These are phyloP conservation scores for Cerceris rybyensis DNA, from an alignment of 2,888 invertebrate species.

Conservation along the genomic window DNA sequence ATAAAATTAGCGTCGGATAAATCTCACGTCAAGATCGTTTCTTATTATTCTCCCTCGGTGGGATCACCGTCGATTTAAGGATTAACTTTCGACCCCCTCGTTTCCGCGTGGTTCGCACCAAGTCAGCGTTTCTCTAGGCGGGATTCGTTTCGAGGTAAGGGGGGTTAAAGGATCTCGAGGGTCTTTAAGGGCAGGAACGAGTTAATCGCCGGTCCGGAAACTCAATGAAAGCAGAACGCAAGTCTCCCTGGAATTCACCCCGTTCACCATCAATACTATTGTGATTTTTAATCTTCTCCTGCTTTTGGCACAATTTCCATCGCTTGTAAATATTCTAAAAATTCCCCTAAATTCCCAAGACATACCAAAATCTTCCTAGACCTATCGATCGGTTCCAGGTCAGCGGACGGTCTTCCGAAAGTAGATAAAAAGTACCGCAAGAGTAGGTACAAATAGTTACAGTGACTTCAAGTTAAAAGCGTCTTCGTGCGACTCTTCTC, in stretches of 20 bases:
- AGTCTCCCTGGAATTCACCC: constrained; percentile 31
- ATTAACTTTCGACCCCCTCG: constrained; percentile 58
- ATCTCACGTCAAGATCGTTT: constrained; percentile 36
- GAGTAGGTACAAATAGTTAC: no score
- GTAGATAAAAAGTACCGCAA: not conserved
- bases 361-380: not conserved
- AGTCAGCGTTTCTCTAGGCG: constrained; percentile 57
- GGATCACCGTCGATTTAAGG: constrained; percentile 51
- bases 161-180: constrained; percentile 53
- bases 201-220: constrained; percentile 65
- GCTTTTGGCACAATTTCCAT: not conserved
- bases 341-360: not conserved
- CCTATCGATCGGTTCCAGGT: not conserved
- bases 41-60: constrained; percentile 40
- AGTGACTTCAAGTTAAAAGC: no score
- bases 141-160: constrained; percentile 7
- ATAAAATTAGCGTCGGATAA: constrained; percentile 43
- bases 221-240: constrained; percentile 53
- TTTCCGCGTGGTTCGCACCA: constrained; percentile 42
- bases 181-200: constrained; percentile 59
- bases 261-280: constrained; percentile 1
- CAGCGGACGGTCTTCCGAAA: not conserved
- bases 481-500: no score
- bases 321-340: no score
- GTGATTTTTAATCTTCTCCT: constrained; percentile 1